Conservation (phyloP, 1,140 invertebrate species). For the Oedothorax gibbosus region DNA sequence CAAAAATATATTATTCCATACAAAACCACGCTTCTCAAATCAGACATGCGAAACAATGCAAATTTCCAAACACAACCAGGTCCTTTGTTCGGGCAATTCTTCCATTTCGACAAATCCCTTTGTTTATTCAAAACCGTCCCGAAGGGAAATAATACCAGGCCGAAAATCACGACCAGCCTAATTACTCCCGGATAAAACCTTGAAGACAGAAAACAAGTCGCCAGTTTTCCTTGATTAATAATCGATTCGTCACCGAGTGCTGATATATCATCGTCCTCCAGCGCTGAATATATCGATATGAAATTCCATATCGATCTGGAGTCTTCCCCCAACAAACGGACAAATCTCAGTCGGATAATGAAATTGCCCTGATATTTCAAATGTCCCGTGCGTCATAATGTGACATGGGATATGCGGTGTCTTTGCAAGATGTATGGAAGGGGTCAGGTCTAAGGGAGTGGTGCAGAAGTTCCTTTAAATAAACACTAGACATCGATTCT, state of each 20-base stretch:
- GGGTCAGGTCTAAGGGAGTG: not conserved
- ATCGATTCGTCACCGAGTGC: slow-evolving; percentile 33
- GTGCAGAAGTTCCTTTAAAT: not conserved
- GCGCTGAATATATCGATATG: slow-evolving; percentile 27
- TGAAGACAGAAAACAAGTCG: not conserved
- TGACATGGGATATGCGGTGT: slow-evolving; percentile 40
- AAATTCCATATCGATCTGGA: slow-evolving; percentile 30
- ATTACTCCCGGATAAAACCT: slow-evolving; percentile 12
- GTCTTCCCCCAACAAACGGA: too few species aligned
- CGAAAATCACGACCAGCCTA: slow-evolving; percentile 7
- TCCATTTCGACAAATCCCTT: not conserved
- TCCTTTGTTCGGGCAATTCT: not conserved
- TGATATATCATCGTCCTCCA: not conserved
- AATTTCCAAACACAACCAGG: not conserved
- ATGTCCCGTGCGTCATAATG: slow-evolving; percentile 35
- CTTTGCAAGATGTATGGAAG: slow-evolving; percentile 32
- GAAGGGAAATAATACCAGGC: not conserved
- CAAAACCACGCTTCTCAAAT: too few species aligned
- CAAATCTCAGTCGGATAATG: slow-evolving; percentile 44
- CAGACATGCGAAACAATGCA: too few species aligned
- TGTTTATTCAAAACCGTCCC: slow-evolving; percentile 9
- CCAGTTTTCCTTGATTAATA: slow-evolving; percentile 22
- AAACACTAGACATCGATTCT: too few species aligned
- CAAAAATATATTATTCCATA: too few species aligned
- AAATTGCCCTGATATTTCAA: slow-evolving; percentile 42